These are phyloP conservation scores for Piscicola geometra DNA, from an alignment of 2,888 invertebrate species.

Conservation along the genomic window DNA sequence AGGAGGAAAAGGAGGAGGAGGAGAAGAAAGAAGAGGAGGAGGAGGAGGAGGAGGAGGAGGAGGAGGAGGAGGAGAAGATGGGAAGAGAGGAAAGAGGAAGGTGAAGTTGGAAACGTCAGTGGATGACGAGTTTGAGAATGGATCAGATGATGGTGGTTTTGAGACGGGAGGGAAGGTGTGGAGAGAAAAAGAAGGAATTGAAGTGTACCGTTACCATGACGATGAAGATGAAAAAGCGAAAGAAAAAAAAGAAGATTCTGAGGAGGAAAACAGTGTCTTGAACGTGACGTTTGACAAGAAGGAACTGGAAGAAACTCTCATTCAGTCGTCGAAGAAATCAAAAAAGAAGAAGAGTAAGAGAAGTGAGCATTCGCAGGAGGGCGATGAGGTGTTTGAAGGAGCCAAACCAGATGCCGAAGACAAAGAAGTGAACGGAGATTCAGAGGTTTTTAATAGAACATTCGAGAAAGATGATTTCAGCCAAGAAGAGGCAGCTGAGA, in stretches of 20 bases:
- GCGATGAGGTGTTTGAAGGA: background rate
- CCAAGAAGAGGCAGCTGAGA: no score
- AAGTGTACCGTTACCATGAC: background rate
- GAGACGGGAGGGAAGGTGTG: background rate
- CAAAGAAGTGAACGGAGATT: no score
- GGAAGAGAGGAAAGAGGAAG: background rate
- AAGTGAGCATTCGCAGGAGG: background rate
- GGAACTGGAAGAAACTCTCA: background rate
- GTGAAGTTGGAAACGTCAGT: constrained; percentile 7
- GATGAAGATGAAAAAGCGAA: background rate
- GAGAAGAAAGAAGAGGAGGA: background rate
- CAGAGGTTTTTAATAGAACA: no score
- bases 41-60: background rate
- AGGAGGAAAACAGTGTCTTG: background rate
- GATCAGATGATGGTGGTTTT: background rate
- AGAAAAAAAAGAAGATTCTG: background rate
- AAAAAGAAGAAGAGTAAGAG: background rate
- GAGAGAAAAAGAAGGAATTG: background rate
- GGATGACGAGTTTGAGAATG: background rate
- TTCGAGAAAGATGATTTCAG: no score
- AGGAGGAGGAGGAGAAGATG: background rate
- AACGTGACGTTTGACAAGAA: constrained; percentile 6
- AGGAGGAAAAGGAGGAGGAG: constrained; percentile 4
- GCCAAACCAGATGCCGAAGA: no score
- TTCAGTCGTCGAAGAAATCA: background rate